Base-by-base conservation (phyloP, 2,888 invertebrate species). In the Folsomia manolachei region DNA sequence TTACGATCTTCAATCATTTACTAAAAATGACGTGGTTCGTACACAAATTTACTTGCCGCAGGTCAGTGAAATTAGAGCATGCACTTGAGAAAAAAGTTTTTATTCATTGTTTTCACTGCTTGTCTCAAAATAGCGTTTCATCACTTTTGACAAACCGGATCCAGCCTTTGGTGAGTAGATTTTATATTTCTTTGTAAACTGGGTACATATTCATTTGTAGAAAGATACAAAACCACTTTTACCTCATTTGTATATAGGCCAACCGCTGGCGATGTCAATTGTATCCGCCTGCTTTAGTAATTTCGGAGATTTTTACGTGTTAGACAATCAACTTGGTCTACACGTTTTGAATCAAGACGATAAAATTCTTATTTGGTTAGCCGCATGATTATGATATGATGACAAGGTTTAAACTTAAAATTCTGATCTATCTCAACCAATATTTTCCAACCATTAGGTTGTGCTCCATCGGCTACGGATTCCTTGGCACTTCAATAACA, bases 1-100 rank as follows among this genome's bases (percentile, higher is more conserved):
- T 21, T 79, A 77, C 63, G 79, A 79, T 27, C 74, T 76, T 27
- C 76, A 73, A 63, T 73, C 76, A 1, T 72, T 77, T n/a, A 75
- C 73, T 11, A 66, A 76, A 56, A 77, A 71, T 25, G 74, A 72
- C 71, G 77, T 77, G 0, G 69, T 76, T 39, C 71, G 76, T 68
- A 79, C 74, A 1, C 71, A 71, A 27, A 69, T 79, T 21, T 71
- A 73, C 21, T 51, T 79, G 11, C 79, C 79, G 11, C 65, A 67
- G n/a, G n/a, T n/a, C n/a, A n/a, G n/a, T n/a, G n/a, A n/a, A n/a
- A n/a, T n/a, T n/a, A n/a, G 26, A 68, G 75, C 25, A 24, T 11
- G 11, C 2, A 68, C 14, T 1, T 72, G 60, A 76, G 77, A 14
- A 65, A 23, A 19, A 19, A 27, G 4, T 64, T 27, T n/a, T n/a